These are phyloP conservation scores for Stichopus chloronotus DNA, from an alignment of 35 echinoderm and acorn worm species.

Conservation along the genomic window DNA sequence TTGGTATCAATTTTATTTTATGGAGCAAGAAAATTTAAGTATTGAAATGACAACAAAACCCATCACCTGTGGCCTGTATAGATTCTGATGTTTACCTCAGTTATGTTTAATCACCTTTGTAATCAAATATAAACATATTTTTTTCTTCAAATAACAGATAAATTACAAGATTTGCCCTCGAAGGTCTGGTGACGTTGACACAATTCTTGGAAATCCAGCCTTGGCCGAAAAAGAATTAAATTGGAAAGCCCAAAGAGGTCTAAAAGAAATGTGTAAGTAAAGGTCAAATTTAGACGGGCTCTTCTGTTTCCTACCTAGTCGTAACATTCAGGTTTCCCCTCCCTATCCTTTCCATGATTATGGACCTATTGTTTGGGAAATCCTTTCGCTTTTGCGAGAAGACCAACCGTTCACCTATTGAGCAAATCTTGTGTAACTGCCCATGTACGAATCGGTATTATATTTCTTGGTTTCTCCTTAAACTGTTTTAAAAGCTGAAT, in stretches of 20 bases:
- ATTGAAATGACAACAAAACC: too few species aligned
- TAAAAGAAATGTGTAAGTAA: constrained; percentile 97
- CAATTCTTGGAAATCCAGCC: constrained; percentile 59
- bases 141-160: constrained; percentile 44
- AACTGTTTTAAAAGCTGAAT: too few species aligned
- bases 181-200: constrained; percentile 73
- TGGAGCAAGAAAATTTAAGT: too few species aligned
- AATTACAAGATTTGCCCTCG: constrained; percentile 62
- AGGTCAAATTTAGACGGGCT: neutral
- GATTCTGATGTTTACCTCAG: too few species aligned
- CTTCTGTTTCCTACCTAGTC: neutral
- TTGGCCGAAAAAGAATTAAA: constrained; percentile 83
- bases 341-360: neutral
- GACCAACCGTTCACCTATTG: too few species aligned
- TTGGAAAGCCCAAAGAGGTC: constrained; percentile 81
- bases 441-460: too few species aligned
- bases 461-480: too few species aligned
- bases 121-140: neutral
- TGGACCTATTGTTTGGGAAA: neutral
- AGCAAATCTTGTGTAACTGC: too few species aligned
- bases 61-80: too few species aligned
- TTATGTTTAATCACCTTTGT: too few species aligned
- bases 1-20: too few species aligned
- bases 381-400: neutral
- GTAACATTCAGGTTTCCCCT: neutral